phyloP scores from a whole-genome alignment of 2,797 vertebrate species.

The Silurus aristotelis region DNA sequence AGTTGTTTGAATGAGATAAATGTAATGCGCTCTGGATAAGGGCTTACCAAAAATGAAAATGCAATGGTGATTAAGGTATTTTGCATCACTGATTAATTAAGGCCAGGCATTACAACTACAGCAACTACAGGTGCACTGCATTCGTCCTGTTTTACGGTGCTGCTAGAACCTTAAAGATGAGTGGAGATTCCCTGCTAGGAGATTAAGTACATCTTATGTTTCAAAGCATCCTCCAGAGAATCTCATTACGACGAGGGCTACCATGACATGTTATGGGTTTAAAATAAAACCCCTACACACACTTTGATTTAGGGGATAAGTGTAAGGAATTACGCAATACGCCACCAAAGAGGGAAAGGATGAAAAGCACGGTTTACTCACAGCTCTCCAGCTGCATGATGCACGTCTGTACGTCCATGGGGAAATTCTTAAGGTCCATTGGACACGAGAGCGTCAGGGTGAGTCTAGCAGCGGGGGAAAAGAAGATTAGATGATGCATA shows the following conservation, averaged over 20 bases:
- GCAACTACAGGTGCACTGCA: neutral
- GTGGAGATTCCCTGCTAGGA: neutral
- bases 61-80: too few relatives aligned
- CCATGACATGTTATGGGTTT: neutral
- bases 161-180: neutral
- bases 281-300: neutral
- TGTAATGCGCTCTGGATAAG: too few relatives aligned
- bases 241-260: neutral
- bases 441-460: constrained; percentile 95
- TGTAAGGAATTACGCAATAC: neutral
- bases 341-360: neutral
- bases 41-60: too few relatives aligned
- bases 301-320: neutral
- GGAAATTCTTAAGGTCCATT: constrained; percentile 98
- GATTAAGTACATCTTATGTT: neutral
- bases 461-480: constrained; percentile 72
- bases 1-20: too few relatives aligned
- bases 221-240: neutral
- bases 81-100: neutral
- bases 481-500: neutral
- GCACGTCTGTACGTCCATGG: constrained; percentile 97
- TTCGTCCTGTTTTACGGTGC: neutral
- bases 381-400: constrained; percentile 99
- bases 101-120: too few relatives aligned
- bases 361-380: constrained; percentile 74